Evolutionary conservation across 2,113 vertebrate species (phyloP), one percentile per base, ranked within the genome.

Genomic region (Notechis scutatus): DNA sequence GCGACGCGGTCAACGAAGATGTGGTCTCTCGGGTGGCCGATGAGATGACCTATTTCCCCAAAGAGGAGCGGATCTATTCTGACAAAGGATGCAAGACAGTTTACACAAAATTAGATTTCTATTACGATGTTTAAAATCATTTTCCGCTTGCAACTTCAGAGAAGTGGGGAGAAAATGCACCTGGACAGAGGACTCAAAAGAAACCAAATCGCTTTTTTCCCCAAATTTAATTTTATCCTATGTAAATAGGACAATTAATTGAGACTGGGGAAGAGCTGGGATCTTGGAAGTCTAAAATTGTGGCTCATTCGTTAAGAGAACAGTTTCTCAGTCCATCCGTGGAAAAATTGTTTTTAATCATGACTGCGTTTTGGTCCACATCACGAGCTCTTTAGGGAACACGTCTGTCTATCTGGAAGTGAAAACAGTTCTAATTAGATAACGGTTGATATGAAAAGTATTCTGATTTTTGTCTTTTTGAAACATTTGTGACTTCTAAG

Each of bases 61-160:
- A 98, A 90, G 97, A 97, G 2, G 99, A 99, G 95, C 96, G 97
- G 29, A 96, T 99, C 87, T 99, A 98, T 90, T 98, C 99, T 0
- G 98, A 98, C 93, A 99, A 99, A 97, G 99, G 99, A 95, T 99
- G 99, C 97, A 99, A 99, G 97, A 98, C 98, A 7, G 99, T 99
- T 94, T 97, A 97, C 94, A 98, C 98, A 96, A 99, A 99, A 95
- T 89, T 99, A 95, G 98, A 99, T 96, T 99, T 98, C 95, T 99
- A 98, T 94, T 97, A 97, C 7, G 97, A 97, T 93, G 97, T 97
- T 59, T 97, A 74, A 89, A 74, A 89, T 15, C 0, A 3, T 10
- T 85, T 92, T 57, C 0, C 88, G 74, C 81, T 23, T 2, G 54
- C 9, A 55, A 50, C 45, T 87, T 50, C 74, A 39, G 20, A 57